Evolutionary conservation across 2,113 vertebrate species (phyloP), one percentile per base, ranked within the genome.

Genomic region (Sinosuthora webbiana): DNA sequence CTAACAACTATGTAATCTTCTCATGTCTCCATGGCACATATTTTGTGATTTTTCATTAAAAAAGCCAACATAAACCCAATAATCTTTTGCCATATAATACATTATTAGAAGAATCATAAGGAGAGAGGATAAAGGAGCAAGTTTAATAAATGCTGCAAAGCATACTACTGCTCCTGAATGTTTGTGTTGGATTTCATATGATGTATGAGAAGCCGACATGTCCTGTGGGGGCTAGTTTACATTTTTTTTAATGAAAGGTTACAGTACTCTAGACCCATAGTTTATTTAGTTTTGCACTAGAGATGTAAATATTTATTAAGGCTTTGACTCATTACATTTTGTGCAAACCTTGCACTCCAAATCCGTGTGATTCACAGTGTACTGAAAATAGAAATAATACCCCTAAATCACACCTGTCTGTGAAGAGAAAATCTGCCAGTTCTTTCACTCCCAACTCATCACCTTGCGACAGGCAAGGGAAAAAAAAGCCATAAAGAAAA

Each of bases 221-320:
- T 94, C 82, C 83, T 97, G 42, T 84, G 77, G 79, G 57, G 69
- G 62, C 33, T 71, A 65, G 76, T 89, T 92, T 93, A 73, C 64
- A 11, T 77, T 95, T 94, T 95, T 67, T 67, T 75, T n/a, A 50
- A 83, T 91, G 85, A 92, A 95, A 95, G 90, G 76, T 93, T 97
- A 77, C 55, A 59, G 47, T 80, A 76, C 28, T 87, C 41, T 64
- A 44, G 85, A 81, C 71, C 47, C 71, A 37, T 10, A 85, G 75
- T 85, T 87, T 97, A 89, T 95, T 94, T 90, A 83, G 90, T 91
- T 88, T 96, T 94, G 57, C 80, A 64, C 80, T 59, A 73, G 53
- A 62, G 88, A 83, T 94, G 73, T 76, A 95, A 96, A 93, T 94
- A 95, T 95, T 96, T 96, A 78, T 96, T 82, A 92, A 95, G 64